Conservation (phyloP, 2,113 vertebrate genomes). For the Struthidea cinerea region DNA sequence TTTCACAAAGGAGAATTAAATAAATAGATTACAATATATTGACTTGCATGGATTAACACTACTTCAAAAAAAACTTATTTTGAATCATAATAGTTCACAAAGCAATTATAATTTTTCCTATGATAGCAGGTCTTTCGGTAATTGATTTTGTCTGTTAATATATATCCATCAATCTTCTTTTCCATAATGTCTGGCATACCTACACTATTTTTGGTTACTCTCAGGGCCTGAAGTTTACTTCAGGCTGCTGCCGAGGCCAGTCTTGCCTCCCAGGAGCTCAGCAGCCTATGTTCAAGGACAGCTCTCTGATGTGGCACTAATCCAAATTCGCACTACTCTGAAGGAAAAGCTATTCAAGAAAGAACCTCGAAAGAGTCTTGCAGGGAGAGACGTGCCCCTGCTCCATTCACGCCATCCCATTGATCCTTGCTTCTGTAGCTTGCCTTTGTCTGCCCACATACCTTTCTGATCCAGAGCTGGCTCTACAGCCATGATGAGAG, state of each 20-base stretch:
- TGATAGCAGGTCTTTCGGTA: background rate
- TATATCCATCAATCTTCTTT: background rate
- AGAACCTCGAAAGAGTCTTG: background rate
- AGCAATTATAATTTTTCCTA: background rate
- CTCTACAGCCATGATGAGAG: fast-evolving
- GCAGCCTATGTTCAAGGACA: no score
- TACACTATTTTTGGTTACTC: background rate
- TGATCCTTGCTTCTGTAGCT: background rate
- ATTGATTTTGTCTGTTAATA: background rate
- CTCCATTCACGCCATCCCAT: fast-evolving
- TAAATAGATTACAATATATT: background rate
- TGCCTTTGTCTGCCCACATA: background rate
- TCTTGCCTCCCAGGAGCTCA: background rate
- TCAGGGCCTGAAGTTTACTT: no score
- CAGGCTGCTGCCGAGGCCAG: background rate
- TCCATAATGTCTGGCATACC: background rate
- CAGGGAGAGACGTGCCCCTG: background rate
- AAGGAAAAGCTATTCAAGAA: background rate
- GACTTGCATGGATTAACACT: background rate
- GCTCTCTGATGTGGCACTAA: background rate
- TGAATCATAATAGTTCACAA: background rate
- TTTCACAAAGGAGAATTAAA: background rate
- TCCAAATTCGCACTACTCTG: no score
- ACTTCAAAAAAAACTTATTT: background rate
- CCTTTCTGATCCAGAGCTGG: background rate